These are phyloP conservation scores for Oasisia sp. DNA, from an alignment of 2,888 invertebrate species.

Conservation along the genomic window DNA sequence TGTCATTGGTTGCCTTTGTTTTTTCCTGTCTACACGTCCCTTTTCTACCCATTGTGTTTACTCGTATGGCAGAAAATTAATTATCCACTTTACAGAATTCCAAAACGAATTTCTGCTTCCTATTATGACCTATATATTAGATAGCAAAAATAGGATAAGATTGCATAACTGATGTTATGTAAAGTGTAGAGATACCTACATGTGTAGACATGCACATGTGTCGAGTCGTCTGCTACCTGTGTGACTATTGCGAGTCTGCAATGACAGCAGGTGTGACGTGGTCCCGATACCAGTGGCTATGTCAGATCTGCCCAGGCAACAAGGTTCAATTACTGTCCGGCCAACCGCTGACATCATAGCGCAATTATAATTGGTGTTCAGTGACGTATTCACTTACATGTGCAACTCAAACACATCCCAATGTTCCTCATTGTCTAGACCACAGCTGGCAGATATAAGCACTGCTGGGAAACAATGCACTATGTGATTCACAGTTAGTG, in stretches of 20 bases:
- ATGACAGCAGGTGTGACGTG: not conserved
- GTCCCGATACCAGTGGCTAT: not conserved
- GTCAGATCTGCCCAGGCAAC: not conserved
- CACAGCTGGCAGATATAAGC: not conserved
- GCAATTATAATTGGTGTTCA: not conserved
- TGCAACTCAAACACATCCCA: not conserved
- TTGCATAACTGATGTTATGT: not conserved
- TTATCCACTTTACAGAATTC: too few relatives aligned
- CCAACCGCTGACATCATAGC: not conserved
- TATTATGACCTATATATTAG: not conserved
- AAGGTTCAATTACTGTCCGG: not conserved
- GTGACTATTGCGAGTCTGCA: not conserved
- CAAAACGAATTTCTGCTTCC: too few relatives aligned
- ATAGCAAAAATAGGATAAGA: not conserved
- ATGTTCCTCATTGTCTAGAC: slow-evolving; percentile 4
- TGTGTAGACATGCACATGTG: not conserved
- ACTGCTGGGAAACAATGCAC: not conserved
- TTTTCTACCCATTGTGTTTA: too few relatives aligned
- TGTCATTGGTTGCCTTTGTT: too few relatives aligned
- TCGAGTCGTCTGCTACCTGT: not conserved
- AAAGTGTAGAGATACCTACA: not conserved
- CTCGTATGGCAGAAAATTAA: too few relatives aligned
- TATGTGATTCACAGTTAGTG: not conserved
- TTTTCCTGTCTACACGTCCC: too few relatives aligned
- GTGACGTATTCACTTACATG: not conserved